Base-by-base conservation (phyloP, 2,888 invertebrate species). In the Dynastes tityus region DNA sequence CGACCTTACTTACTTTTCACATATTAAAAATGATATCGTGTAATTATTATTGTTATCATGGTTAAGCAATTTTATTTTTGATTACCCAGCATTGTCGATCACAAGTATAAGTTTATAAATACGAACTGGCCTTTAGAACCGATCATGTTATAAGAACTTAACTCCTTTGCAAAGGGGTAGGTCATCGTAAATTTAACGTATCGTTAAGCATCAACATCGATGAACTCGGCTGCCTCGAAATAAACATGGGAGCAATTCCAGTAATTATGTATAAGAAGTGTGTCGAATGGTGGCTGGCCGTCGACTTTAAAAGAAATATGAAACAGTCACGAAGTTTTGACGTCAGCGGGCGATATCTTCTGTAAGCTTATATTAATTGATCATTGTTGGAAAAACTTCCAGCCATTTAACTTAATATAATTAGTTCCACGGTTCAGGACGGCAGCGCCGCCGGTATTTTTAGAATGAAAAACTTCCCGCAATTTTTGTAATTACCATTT, bases 251-350 rank as follows among this genome's bases (percentile, higher is more conserved):
- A 45, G 45, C 49, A 68, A 68, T 68, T 51, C 51, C 51, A 68
- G 51, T 68, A 68, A 68, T 68, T 68, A 68, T 68, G 68, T 68
- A 68, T 68, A 68, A 68, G 68, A 78, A 78, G 64, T 74, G 78
- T 78, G 78, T 78, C 78, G 73, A 78, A 73, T 74, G 65, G 63
- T 78, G 74, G 53, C 61, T 73, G 78, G 63, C 63, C 63, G 63
- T 73, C 64, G 63, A 68, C 64, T 65, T 49, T 58, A 73, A 76
- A 67, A 73, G 80, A 81, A 82, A 82, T 82, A 81, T 81, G 82
- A 80, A 81, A 79, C 79, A 83, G 83, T 83, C 83, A 83, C 83
- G 83, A 81, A 83, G 81, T 81, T 83, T 80, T 81, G 83, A 82
- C 83, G 82, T 83, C 82, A 81, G 80, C 61, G 45, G 32, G 67